Evolutionary conservation across 2,113 vertebrate genomes (phyloP).

Genomic region (Trichechus manatus): DNA sequence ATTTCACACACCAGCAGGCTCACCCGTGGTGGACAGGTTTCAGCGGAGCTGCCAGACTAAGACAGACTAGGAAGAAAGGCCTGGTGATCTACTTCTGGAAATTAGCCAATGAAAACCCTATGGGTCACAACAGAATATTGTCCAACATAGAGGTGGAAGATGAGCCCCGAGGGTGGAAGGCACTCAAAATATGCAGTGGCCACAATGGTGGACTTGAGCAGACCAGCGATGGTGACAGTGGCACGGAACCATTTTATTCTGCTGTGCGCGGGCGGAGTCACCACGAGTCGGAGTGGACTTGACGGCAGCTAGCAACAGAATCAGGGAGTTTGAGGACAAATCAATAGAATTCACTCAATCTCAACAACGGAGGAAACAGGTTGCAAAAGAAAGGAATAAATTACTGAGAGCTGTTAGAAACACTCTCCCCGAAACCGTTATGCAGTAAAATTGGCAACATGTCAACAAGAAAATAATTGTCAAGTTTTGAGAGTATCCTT

Average conservation of each 20-base stretch:
- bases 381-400: neutral
- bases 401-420: neutral
- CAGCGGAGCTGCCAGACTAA: neutral
- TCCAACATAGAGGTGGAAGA: neutral
- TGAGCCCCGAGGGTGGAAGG: neutral
- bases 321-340: accelerated
- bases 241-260: neutral
- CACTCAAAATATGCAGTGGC: neutral
- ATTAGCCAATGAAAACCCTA: neutral
- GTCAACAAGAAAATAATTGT: neutral
- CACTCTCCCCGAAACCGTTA: neutral
- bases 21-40: neutral
- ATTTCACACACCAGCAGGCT: neutral
- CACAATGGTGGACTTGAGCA: neutral
- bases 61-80: neutral
- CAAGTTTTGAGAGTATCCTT: no score
- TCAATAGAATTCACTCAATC: neutral
- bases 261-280: neutral
- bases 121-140: neutral
- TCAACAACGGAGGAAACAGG: neutral
- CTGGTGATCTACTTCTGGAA: neutral
- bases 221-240: neutral
- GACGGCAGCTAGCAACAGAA: neutral
- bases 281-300: neutral
- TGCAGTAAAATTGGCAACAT: neutral